phyloP scores from a whole-genome alignment of 1,140 invertebrate genomes.

The Drosophila punjabiensis region DNA sequence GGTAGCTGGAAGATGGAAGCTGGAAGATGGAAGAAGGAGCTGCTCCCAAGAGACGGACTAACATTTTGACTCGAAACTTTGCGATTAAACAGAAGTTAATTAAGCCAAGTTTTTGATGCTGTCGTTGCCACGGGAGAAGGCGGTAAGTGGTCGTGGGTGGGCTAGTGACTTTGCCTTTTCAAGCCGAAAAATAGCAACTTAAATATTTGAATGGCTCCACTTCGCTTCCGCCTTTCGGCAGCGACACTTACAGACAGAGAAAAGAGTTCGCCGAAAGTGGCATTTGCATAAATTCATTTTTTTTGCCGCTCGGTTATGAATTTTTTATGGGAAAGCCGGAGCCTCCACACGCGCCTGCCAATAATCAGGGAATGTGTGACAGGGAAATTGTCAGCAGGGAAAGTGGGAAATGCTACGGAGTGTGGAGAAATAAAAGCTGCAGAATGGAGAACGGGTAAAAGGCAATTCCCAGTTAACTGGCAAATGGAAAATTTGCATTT shows the following conservation, averaged over 20 bases:
- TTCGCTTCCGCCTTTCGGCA: slow-evolving; percentile 9
- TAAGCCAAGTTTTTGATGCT: slow-evolving; percentile 75
- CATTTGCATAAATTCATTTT: slow-evolving; percentile 78
- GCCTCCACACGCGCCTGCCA: slow-evolving; percentile 60
- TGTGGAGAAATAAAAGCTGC: slow-evolving; percentile 38
- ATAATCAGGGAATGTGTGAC: slow-evolving; percentile 62
- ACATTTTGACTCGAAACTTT: slow-evolving; percentile 70
- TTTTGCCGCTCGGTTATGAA: slow-evolving; percentile 67
- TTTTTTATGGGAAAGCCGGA: slow-evolving; percentile 58
- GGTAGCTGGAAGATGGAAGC: background rate
- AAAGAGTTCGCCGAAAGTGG: slow-evolving; percentile 75
- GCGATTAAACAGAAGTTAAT: slow-evolving; percentile 77
- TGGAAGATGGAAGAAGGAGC: background rate
- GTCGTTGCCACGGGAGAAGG: slow-evolving; percentile 37
- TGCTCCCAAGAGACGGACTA: slow-evolving; percentile 55
- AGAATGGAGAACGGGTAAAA: slow-evolving; percentile 34
- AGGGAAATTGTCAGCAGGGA: slow-evolving; percentile 29
- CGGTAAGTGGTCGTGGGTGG: slow-evolving; percentile 24
- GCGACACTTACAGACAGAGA: slow-evolving; percentile 53
- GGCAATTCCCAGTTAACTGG: slow-evolving; percentile 62
- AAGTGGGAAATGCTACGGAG: slow-evolving; percentile 2
- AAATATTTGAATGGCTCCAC: slow-evolving; percentile 67
- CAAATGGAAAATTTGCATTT: slow-evolving; percentile 81
- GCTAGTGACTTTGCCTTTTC: slow-evolving; percentile 66
- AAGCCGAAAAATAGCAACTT: slow-evolving; percentile 72